Percentiles rank a stretch among this genome's conserved stretches.
These are phyloP conservation scores for Phylloscopus whistleri DNA, from an alignment of 2,113 vertebrate genomes.

Conservation along the genomic window DNA sequence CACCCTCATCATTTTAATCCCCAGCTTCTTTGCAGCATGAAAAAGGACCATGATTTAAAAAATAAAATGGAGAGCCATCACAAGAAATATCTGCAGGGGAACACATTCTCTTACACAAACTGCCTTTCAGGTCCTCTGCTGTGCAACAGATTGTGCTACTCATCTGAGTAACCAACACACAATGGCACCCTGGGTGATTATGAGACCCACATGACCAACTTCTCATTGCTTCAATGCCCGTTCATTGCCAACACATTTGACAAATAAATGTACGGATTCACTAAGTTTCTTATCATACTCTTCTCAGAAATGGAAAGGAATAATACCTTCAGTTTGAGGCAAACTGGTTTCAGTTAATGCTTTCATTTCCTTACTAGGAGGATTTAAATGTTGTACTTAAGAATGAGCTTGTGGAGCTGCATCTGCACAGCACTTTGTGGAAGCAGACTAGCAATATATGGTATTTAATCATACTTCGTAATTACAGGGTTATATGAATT, in stretches of 20 bases:
- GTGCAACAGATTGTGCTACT: neutral
- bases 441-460: neutral
- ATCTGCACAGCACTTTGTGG: neutral
- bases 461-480: neutral
- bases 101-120: neutral
- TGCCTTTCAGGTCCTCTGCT: neutral
- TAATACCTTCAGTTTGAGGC: neutral
- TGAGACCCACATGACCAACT: neutral
- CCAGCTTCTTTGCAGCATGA: neutral
- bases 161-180: neutral
- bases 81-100: neutral
- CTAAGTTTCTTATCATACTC: neutral
- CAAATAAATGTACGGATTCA: neutral
- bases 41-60: neutral
- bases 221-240: neutral
- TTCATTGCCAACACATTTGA: neutral
- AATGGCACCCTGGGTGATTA: neutral
- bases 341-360: neutral
- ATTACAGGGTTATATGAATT: neutral
- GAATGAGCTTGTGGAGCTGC: neutral
- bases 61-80: neutral
- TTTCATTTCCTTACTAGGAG: neutral
- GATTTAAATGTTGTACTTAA: neutral
- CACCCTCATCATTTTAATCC: neutral
- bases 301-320: neutral